A percentile compares a stretch with the other conserved stretches of the same genome.
These are phyloP conservation scores for Xylophagus ater DNA, from an alignment of 2,888 invertebrate species.

Conservation along the genomic window DNA sequence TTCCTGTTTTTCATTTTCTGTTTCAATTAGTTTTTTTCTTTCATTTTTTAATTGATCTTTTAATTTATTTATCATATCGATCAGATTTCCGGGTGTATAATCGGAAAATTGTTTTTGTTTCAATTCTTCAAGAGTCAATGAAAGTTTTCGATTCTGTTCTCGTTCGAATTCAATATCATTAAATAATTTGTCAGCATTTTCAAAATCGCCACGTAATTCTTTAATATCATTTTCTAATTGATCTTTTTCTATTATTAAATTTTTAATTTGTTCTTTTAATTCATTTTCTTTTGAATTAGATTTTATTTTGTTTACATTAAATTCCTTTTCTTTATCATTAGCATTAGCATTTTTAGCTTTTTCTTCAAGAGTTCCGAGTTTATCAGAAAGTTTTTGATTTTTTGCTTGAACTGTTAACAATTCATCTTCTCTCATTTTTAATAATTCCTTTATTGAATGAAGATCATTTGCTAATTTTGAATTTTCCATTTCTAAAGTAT, in stretches of 20 bases:
- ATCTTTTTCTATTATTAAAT: neutral
- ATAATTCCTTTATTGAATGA: neutral
- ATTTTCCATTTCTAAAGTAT: slow-evolving; percentile 2
- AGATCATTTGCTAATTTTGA: neutral
- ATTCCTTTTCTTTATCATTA: neutral
- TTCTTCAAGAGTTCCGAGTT: neutral
- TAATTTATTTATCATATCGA: slow-evolving; percentile 5
- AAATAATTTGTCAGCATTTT: slow-evolving; percentile 13
- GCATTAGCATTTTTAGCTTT: slow-evolving; percentile 2
- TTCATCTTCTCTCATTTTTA: slow-evolving; percentile 2
- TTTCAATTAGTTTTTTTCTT: slow-evolving; percentile 1
- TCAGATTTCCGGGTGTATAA: neutral
- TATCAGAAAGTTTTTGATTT: neutral
- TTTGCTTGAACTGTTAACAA: neutral
- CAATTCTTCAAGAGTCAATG: slow-evolving; percentile 12
- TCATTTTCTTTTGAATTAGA: neutral
- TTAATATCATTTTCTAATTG: slow-evolving; percentile 7
- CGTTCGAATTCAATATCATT: slow-evolving; percentile 25
- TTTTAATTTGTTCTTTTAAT: neutral
- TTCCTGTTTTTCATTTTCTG: neutral
- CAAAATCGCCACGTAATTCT: neutral
- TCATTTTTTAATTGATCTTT: slow-evolving; percentile 10
- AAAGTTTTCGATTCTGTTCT: slow-evolving; percentile 19
- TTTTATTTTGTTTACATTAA: neutral
- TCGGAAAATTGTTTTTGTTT: slow-evolving; percentile 10